Evolutionary conservation across 2,797 vertebrate genomes (phyloP).

Genomic region (Melanotaenia boesemani): DNA sequence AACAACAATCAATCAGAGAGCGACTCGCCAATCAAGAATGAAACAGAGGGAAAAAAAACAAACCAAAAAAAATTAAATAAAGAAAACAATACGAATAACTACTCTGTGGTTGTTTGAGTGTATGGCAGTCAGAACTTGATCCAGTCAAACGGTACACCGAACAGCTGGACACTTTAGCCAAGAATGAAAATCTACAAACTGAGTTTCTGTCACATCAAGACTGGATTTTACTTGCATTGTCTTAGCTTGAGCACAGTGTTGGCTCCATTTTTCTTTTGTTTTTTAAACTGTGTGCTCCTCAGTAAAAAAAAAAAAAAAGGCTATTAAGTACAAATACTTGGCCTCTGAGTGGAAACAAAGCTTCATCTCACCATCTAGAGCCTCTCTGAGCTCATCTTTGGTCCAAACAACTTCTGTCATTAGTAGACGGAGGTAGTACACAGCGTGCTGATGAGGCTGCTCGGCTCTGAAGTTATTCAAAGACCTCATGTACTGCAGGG

Average conservation of each 20-base stretch:
- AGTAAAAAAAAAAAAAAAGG: neutral
- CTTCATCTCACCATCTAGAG: conserved; percentile 90
- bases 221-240: too few species aligned
- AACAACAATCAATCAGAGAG: conserved; percentile 65
- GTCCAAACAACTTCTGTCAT: conserved; percentile 99
- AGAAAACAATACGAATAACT: too few species aligned
- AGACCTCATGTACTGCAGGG: conserved; percentile 94
- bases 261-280: neutral
- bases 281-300: accelerated
- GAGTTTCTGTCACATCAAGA: too few species aligned
- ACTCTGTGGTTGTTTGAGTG: too few species aligned
- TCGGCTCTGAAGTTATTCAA: conserved; percentile 98
- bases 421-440: conserved; percentile 97
- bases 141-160: neutral
- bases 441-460: conserved; percentile 94
- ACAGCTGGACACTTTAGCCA: neutral
- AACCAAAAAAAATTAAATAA: neutral
- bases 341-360: neutral
- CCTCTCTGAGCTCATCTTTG: conserved; percentile 96
- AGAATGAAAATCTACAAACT: neutral
- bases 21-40: conserved; percentile 4
- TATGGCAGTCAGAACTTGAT: too few species aligned
- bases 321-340: neutral
- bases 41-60: too few species aligned
- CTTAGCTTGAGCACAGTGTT: neutral